Evolutionary conservation across 37 sponge, comb jelly and placozoan species (phyloP).

Genomic region (Agelas oroides): DNA sequence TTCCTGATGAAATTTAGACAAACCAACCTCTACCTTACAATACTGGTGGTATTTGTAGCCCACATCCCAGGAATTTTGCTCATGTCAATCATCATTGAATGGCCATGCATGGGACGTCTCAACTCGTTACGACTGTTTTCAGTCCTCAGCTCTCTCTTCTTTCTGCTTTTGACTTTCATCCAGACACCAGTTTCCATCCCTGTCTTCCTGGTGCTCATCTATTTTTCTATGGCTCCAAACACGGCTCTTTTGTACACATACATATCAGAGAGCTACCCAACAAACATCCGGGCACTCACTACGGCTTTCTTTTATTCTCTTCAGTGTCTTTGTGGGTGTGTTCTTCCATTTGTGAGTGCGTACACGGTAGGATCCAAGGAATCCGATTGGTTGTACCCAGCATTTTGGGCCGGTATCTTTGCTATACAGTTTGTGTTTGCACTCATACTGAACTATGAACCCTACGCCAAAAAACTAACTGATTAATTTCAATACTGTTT

Average conservation of each 20-base stretch:
- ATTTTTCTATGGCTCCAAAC: slow-evolving; percentile 47
- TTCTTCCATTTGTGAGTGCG: slow-evolving; percentile 38
- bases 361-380: neutral
- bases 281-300: slow-evolving; percentile 30
- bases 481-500: too few relatives aligned
- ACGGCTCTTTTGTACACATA: slow-evolving; percentile 44
- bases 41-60: slow-evolving; percentile 27
- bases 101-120: slow-evolving; percentile 55
- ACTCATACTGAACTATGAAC: slow-evolving; percentile 40
- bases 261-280: slow-evolving; percentile 64
- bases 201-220: slow-evolving; percentile 49
- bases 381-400: slow-evolving; percentile 46
- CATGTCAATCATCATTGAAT: slow-evolving; percentile 60
- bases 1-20: slow-evolving; percentile 1
- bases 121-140: slow-evolving; percentile 53
- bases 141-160: slow-evolving; percentile 4
- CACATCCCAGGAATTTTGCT: slow-evolving; percentile 62
- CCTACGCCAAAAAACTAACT: slow-evolving; percentile 11
- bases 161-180: slow-evolving; percentile 39
- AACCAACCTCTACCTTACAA: slow-evolving; percentile 34
- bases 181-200: slow-evolving; percentile 25
- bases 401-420: slow-evolving; percentile 32
- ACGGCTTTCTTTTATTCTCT: neutral
- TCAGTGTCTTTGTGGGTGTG: neutral
- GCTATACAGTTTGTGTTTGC: slow-evolving; percentile 29